Evolutionary conservation across 2,888 invertebrate genomes (phyloP).

Genomic region (Epinotia demarniana): DNA sequence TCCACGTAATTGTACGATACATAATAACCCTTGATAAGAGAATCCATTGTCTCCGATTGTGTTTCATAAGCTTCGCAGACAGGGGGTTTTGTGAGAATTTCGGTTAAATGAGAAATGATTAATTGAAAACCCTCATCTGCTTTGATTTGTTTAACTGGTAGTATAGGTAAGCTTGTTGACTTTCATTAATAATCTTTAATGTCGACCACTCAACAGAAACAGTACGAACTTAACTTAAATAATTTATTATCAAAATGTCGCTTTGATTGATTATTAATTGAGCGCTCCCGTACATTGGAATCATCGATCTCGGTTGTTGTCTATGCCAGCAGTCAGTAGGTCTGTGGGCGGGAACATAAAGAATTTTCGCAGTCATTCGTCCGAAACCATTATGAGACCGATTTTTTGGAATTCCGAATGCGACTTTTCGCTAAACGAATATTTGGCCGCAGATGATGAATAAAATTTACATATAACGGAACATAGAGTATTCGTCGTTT

Average conservation of each 20-base stretch:
- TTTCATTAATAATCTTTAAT: slow-evolving; percentile 27
- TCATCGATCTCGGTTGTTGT: not conserved
- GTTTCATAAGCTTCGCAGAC: slow-evolving; percentile 41
- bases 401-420: too few species aligned
- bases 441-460: too few species aligned
- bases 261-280: not conserved
- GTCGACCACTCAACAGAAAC: slow-evolving; percentile 25
- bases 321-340: not conserved
- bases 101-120: slow-evolving; percentile 39
- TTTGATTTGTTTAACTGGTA: slow-evolving; percentile 39
- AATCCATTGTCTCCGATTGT: slow-evolving; percentile 41
- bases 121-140: slow-evolving; percentile 45
- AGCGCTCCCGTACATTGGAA: not conserved
- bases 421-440: too few species aligned
- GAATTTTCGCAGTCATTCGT: not conserved
- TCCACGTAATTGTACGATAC: slow-evolving; percentile 52
- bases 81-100: slow-evolving; percentile 37
- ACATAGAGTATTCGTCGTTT: too few species aligned
- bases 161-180: slow-evolving; percentile 12
- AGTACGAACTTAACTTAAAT: not conserved
- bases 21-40: slow-evolving; percentile 47
- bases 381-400: too few species aligned
- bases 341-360: not conserved
- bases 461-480: too few species aligned
- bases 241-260: not conserved